Evolutionary conservation across 2,797 vertebrate genomes (phyloP).

Genomic region (Alcedo quadribrachys): DNA sequence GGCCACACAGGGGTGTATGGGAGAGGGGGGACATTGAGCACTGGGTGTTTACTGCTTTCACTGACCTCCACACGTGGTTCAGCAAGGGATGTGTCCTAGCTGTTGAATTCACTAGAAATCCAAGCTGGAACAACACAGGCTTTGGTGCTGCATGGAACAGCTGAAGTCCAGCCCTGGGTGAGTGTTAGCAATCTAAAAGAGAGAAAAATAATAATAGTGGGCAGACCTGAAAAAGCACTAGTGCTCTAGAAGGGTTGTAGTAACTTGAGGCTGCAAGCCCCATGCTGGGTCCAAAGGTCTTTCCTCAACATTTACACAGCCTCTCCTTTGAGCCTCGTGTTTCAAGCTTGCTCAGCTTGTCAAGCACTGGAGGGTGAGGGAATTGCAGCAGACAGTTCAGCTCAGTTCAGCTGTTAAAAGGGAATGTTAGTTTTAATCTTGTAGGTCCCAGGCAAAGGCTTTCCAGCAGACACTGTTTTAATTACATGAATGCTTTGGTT

Average conservation of each 20-base stretch:
- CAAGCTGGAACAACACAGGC: background rate
- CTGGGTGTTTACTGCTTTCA: background rate
- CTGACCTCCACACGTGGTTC: accelerated
- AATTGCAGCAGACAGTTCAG: background rate
- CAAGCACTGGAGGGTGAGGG: background rate
- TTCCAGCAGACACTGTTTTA: background rate
- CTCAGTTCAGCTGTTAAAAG: background rate
- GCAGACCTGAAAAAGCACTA: background rate
- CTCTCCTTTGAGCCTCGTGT: background rate
- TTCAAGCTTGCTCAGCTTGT: background rate
- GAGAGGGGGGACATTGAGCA: background rate
- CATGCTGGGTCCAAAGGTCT: background rate
- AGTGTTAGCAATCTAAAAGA: background rate
- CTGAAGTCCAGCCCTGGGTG: background rate
- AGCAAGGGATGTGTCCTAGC: background rate
- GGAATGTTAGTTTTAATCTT: background rate
- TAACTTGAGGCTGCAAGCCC: background rate
- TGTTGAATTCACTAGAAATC: background rate
- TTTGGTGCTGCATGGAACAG: background rate
- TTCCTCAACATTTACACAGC: background rate
- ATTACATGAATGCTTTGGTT: accelerated
- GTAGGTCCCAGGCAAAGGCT: background rate
- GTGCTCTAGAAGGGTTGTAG: background rate
- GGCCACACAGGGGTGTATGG: accelerated
- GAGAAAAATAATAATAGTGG: too few species aligned